Base-by-base conservation (phyloP, 2,797 vertebrate species). In the Pangasius sanitwongsei region DNA sequence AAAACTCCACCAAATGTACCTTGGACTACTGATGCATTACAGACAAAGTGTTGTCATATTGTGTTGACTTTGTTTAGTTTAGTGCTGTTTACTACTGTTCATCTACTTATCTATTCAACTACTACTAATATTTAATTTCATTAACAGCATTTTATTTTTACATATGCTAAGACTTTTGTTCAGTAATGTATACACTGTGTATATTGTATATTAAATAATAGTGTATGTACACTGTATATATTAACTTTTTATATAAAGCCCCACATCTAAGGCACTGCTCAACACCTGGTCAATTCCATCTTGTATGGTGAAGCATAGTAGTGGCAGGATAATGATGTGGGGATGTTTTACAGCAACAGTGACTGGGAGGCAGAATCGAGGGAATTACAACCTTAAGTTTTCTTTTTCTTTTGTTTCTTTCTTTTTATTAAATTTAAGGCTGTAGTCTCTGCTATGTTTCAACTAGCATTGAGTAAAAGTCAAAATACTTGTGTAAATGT, bases 401-500 rank as follows among this genome's bases (percentile, higher is more conserved):
- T 67, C 37, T 20, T 9, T 41, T 23, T 23, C 0, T 72, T 4
- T 72, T 9, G 23, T 69, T 20, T 34, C 31, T 69, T 34, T 11
- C 61, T 63, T 34, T 34, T 18, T 6, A 6, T 16, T 18, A 57
- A 57, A 57, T 57, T 72, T 37, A 41, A 41, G 65, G 13, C n/a
- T 34, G 28, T 70, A 37, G 16, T 34, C 16, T 67, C 15, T 70
- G 65, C 13, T 69, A 1, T 69, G 16, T 20, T 34, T 37, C 34
- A 70, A 37, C 15, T 70, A 37, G 69, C 34, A 72, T 9, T 70
- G 34, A 70, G 63, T 67, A 67, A 67, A 67, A 67, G 65, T 31
- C 12, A 67, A 65, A 65, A 67, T 31, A 67, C 63, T 70, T 70
- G 67, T 70, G 31, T 70, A 70, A 70, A 70, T 70, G 31, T 70